Conservation (phyloP, 64 coral and sea anemone genomes). For the Actinia equina region DNA sequence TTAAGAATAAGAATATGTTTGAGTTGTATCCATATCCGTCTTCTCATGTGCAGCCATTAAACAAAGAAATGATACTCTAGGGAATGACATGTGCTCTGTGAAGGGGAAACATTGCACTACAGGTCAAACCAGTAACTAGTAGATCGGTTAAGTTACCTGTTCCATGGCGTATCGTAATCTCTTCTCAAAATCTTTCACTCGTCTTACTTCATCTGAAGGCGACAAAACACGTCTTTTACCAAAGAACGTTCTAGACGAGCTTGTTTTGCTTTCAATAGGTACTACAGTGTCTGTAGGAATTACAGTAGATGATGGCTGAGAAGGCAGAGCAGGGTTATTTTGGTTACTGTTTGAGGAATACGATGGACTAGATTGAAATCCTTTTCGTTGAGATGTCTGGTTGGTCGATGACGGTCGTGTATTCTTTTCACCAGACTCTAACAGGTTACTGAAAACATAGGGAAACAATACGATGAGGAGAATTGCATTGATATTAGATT, state of each 20-base stretch:
- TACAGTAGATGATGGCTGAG: background rate
- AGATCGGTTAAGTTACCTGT: slow-evolving; percentile 18
- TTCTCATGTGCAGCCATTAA: too few species aligned
- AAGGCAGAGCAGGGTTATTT: background rate
- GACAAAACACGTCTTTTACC: slow-evolving; percentile 38
- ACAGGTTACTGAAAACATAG: slow-evolving; percentile 24
- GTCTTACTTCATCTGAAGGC: slow-evolving; percentile 62
- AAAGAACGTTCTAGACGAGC: slow-evolving; percentile 12
- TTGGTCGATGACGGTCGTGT: background rate
- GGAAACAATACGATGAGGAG: background rate
- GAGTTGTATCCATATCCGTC: too few species aligned
- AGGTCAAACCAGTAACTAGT: background rate
- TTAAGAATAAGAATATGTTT: too few species aligned
- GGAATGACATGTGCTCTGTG: too few species aligned
- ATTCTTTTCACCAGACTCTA: slow-evolving; percentile 35
- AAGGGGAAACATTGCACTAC: too few species aligned
- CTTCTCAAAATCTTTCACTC: slow-evolving; percentile 84
- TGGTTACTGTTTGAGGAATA: background rate
- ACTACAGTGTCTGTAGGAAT: background rate
- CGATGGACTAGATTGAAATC: background rate
- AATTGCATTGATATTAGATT: too few species aligned
- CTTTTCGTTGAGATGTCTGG: background rate
- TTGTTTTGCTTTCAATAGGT: slow-evolving; percentile 4
- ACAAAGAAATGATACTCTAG: too few species aligned
- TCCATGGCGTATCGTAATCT: slow-evolving; percentile 86